These are phyloP conservation scores for Orthonevra nobilis DNA, from an alignment of 2,888 invertebrate species.

Conservation along the genomic window DNA sequence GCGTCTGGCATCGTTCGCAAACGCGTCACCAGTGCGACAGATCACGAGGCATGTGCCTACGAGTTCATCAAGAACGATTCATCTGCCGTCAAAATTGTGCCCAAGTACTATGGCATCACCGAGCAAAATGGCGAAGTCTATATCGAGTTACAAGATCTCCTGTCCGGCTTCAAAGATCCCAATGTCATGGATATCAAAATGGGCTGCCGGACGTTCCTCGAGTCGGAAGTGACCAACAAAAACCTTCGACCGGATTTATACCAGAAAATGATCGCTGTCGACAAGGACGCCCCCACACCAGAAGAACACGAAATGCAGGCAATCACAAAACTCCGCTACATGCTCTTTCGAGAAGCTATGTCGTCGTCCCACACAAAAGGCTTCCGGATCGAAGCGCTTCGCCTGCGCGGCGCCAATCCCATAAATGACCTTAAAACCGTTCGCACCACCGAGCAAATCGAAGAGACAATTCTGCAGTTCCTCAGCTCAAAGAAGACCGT, in stretches of 20 bases:
- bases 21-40: conserved; percentile 87
- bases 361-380: conserved; percentile 96
- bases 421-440: conserved; percentile 94
- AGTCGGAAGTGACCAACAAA: conserved; percentile 95
- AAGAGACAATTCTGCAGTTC: conserved; percentile 88
- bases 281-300: conserved; percentile 91
- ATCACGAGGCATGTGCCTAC: conserved; percentile 89
- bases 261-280: conserved; percentile 96
- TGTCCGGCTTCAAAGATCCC: conserved; percentile 94
- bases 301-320: conserved; percentile 91
- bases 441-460: conserved; percentile 88
- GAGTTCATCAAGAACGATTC: conserved; percentile 89
- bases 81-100: conserved; percentile 83
- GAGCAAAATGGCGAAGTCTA: conserved; percentile 88
- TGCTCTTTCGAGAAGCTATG: conserved; percentile 96
- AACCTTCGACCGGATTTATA: conserved; percentile 93
- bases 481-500: conserved; percentile 84
- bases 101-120: conserved; percentile 91
- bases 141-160: conserved; percentile 96
- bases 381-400: conserved; percentile 97
- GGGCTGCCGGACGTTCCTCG: conserved; percentile 97
- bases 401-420: conserved; percentile 90
- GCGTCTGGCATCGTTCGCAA: conserved; percentile 97
- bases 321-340: conserved; percentile 97
- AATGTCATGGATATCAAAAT: conserved; percentile 99